Conservation (phyloP, 1,140 invertebrate genomes). For the Diorhabda carinulata region DNA sequence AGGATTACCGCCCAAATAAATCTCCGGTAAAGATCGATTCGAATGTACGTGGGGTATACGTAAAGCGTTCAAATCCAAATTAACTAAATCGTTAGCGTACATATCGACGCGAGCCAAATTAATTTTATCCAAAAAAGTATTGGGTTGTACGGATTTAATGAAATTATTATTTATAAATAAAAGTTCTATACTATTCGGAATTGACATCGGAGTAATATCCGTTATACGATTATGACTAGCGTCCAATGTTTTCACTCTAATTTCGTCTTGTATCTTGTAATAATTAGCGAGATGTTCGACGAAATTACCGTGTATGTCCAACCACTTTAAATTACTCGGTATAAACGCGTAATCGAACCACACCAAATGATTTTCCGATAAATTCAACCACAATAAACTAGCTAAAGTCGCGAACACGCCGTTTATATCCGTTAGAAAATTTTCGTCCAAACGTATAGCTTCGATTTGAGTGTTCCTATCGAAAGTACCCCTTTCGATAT, state of each 20-base stretch:
- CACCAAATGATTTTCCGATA: slow-evolving; percentile 86
- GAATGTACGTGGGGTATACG: slow-evolving; percentile 66
- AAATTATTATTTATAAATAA: slow-evolving; percentile 88
- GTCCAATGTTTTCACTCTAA: slow-evolving; percentile 76
- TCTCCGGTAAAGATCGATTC: slow-evolving; percentile 71
- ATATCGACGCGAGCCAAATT: slow-evolving; percentile 83
- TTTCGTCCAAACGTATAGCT: slow-evolving; percentile 80
- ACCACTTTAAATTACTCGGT: slow-evolving; percentile 81
- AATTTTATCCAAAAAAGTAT: slow-evolving; percentile 80
- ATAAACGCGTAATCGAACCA: slow-evolving; percentile 90
- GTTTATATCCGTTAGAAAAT: slow-evolving; percentile 81
- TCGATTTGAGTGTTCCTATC: slow-evolving; percentile 73
- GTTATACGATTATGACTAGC: slow-evolving; percentile 83
- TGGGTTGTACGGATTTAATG: slow-evolving; percentile 71
- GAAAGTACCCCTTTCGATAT: slow-evolving; percentile 77
- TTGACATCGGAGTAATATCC: slow-evolving; percentile 71
- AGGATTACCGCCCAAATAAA: slow-evolving; percentile 84
- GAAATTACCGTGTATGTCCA: slow-evolving; percentile 84
- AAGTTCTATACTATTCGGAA: slow-evolving; percentile 85
- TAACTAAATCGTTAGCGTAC: slow-evolving; percentile 80
- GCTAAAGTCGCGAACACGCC: slow-evolving; percentile 77
- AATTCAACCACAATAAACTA: slow-evolving; percentile 78
- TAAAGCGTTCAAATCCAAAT: slow-evolving; percentile 75
- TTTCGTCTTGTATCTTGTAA: slow-evolving; percentile 76
- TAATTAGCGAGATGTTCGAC: slow-evolving; percentile 83